Base-by-base conservation (phyloP, 2,888 invertebrate genomes). In the Plagiodera versicolora region DNA sequence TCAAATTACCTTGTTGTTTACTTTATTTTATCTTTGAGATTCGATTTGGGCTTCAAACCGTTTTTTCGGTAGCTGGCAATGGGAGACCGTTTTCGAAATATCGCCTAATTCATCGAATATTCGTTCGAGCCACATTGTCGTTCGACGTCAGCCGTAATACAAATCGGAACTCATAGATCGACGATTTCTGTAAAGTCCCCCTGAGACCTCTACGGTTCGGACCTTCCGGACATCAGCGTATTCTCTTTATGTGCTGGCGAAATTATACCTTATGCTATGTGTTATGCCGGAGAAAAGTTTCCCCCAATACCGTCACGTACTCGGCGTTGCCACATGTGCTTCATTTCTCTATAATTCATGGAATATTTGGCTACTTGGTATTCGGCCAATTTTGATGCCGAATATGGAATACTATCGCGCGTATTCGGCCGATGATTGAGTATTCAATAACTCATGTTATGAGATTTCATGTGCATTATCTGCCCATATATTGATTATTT, bases 181-280 rank as follows among this genome's bases (percentile, higher is more conserved):
- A 77, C 79, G 78, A 80, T 80, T 80, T 80, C 79, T 80, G 78
- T 79, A 79, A 78, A 75, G 78, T 71, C 77, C 80, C 79, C 79
- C 58, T 16, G 78, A 74, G 78, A 76, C 58, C 54, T n/a, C n/a
- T 64, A 65, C 68, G 70, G 69, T 69, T 72, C 71, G 74, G 72
- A 39, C 69, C 70, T 72, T 75, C 75, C 71, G 78, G 78, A 79
- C 79, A 79, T 79, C 77, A 77, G 75, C 77, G 79, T 79, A 79
- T 79, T 79, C 80, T 79, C 78, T 79, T 79, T 79, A 79, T 79
- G 78, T 78, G 76, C 72, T 72, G 74, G 73, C 75, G 77, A 80
- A 79, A 79, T 79, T 79, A 79, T 80, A 79, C 80, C 77, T 79
- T 76, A 78, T 77, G 78, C 73, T 72, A 74, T 72, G 70, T 70